Evolutionary conservation across 2,113 vertebrate species (phyloP).

Genomic region (Ophiodon elongatus): DNA sequence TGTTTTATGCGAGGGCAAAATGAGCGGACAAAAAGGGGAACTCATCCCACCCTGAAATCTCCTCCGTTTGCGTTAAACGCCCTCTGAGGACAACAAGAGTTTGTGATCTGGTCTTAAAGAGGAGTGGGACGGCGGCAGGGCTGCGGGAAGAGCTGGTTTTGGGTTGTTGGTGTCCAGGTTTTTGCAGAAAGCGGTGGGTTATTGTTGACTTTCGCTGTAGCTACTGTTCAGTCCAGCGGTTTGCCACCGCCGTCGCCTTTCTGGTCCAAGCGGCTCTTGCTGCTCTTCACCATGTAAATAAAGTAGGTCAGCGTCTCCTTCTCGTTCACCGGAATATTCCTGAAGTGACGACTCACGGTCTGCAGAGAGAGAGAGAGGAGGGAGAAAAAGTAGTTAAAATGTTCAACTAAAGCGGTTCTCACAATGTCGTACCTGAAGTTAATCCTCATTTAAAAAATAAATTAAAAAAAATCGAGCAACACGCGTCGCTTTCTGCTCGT

Average conservation of each 20-base stretch:
- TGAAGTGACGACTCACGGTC: constrained; percentile 99
- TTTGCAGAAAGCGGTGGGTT: neutral
- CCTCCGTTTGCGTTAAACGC: neutral
- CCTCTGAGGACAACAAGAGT: constrained; percentile 25
- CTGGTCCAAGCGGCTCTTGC: constrained; percentile 97
- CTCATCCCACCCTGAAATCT: neutral
- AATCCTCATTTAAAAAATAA: too few species aligned
- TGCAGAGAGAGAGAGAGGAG: constrained; percentile 70
- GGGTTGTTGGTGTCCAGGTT: constrained; percentile 12
- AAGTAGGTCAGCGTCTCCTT: constrained; percentile 99
- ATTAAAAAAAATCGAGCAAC: too few species aligned
- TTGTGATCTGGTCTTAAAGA: constrained; percentile 13
- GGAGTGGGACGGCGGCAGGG: neutral
- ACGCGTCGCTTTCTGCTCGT: too few species aligned
- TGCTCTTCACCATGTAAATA: constrained; percentile 99
- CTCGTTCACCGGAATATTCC: constrained; percentile 98
- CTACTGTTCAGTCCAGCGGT: constrained; percentile 88
- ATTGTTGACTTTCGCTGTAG: neutral
- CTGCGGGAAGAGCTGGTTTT: constrained; percentile 14
- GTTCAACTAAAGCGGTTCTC: neutral
- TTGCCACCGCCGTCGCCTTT: constrained; percentile 89
- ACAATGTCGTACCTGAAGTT: neutral
- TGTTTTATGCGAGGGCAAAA: neutral
- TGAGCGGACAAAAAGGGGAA: neutral
- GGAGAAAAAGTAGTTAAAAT: neutral